phyloP scores from a whole-genome alignment of 2,888 invertebrate species.

The Notocelia uddmanniana region DNA sequence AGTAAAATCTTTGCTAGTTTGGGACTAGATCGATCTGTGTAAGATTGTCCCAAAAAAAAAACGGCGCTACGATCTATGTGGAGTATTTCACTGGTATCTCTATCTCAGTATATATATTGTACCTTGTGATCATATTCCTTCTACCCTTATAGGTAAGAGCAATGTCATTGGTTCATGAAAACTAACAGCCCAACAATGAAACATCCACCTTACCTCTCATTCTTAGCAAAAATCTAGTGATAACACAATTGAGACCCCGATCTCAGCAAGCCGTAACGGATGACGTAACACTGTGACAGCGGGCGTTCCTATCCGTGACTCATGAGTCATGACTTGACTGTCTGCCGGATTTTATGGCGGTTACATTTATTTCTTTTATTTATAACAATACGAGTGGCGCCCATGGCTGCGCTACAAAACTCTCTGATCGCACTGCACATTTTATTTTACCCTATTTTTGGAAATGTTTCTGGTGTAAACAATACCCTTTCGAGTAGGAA shows the following conservation, averaged over 20 bases:
- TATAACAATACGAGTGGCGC: background rate
- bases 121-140: too few species aligned
- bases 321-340: conserved; percentile 38
- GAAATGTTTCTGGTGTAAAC: too few species aligned
- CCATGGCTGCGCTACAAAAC: background rate
- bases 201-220: background rate
- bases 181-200: background rate
- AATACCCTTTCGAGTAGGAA: too few species aligned
- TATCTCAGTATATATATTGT: too few species aligned
- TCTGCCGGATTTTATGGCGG: conserved; percentile 21
- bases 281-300: conserved; percentile 38
- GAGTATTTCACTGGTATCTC: too few species aligned
- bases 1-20: too few species aligned
- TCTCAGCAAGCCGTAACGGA: conserved; percentile 20
- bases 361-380: conserved; percentile 16
- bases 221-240: background rate
- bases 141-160: background rate
- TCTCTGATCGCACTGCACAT: background rate
- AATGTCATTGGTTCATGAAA: background rate
- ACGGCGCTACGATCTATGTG: too few species aligned
- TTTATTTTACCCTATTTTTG: too few species aligned
- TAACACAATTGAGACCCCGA: background rate
- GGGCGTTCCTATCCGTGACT: conserved; percentile 34
- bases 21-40: too few species aligned
- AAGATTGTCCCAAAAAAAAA: too few species aligned